Evolutionary conservation across 2,113 vertebrate species (phyloP).

Genomic region (Clarias gariepinus): DNA sequence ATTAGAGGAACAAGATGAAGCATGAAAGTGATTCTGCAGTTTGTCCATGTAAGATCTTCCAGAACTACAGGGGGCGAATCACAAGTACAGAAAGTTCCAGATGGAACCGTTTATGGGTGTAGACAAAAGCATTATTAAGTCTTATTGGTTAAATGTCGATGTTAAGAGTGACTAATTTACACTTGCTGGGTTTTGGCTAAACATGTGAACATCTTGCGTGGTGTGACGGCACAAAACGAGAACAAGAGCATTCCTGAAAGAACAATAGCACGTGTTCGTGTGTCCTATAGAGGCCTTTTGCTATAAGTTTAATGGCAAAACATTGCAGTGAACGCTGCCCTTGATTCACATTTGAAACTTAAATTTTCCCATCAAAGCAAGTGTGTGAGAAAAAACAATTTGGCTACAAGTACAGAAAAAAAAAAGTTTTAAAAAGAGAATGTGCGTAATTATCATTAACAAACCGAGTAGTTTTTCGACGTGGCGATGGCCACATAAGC

Average conservation of each 20-base stretch:
- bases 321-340: background rate
- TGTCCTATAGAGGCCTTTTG: background rate
- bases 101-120: background rate
- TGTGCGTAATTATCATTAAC: conserved; percentile 54
- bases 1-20: background rate
- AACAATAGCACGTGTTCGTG: background rate
- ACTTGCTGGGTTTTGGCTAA: background rate
- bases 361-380: conserved; percentile 43
- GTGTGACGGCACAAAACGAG: background rate
- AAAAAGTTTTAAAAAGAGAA: conserved; percentile 30
- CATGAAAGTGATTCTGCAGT: background rate
- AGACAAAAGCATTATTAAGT: background rate
- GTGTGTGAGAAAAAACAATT: conserved; percentile 36
- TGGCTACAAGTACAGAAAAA: conserved; percentile 35
- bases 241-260: background rate
- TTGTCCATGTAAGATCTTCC: background rate
- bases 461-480: conserved; percentile 41
- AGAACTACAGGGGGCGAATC: background rate
- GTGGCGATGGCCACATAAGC: conserved; percentile 39
- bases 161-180: background rate
- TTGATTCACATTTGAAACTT: background rate
- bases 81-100: background rate
- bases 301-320: background rate
- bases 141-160: background rate
- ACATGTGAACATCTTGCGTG: background rate